Percentiles rank a stretch among this genome's conserved stretches.
Evolutionary conservation across 2,113 vertebrate species (phyloP).

Genomic region (Taxidea taxus): DNA sequence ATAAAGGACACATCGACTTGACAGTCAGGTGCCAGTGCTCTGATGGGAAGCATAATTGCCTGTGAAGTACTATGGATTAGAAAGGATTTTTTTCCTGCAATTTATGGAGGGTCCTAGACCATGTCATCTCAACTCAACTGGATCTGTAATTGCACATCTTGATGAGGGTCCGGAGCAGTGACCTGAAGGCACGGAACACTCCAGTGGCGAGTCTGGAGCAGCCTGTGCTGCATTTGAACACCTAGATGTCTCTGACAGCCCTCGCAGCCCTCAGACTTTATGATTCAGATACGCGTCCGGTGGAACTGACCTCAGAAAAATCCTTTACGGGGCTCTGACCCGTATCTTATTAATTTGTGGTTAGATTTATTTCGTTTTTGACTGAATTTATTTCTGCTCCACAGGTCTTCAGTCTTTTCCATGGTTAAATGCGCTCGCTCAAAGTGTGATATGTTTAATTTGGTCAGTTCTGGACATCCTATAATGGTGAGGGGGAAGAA

Average conservation of each 20-base stretch:
- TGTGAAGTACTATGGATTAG: neutral
- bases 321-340: neutral
- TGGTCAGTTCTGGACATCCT: neutral
- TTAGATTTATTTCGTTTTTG: neutral
- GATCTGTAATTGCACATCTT: neutral
- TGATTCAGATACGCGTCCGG: neutral
- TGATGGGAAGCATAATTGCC: neutral
- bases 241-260: neutral
- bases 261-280: neutral
- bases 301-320: neutral
- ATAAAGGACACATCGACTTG: neutral
- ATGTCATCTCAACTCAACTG: neutral
- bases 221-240: neutral
- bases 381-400: neutral
- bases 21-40: neutral
- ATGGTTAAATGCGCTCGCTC: neutral
- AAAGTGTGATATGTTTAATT: neutral
- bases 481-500: neutral
- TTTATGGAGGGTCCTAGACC: neutral
- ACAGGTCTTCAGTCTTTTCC: neutral
- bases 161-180: neutral
- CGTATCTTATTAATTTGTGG: neutral
- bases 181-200: neutral
- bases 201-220: neutral
- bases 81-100: neutral